These are phyloP conservation scores for Steinernema feltiae DNA, from an alignment of 1,140 invertebrate species.

Conservation along the genomic window DNA sequence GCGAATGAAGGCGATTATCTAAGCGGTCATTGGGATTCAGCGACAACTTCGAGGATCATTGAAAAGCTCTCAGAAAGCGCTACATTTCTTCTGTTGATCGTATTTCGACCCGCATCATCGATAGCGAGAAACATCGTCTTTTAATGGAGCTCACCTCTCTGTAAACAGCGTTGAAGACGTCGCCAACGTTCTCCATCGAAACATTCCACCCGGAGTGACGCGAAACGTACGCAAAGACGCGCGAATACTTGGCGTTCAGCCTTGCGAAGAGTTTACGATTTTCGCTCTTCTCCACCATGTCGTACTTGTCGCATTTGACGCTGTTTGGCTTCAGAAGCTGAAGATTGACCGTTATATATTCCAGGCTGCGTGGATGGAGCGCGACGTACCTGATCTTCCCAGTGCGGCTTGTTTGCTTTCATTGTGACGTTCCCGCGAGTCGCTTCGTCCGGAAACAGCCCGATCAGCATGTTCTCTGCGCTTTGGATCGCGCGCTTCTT, in stretches of 20 bases:
- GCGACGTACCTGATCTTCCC: neutral
- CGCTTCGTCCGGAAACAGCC: neutral
- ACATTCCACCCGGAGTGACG: neutral
- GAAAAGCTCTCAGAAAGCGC: too few species aligned
- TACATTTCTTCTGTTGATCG: too few species aligned
- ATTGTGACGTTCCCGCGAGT: neutral
- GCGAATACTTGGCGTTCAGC: neutral
- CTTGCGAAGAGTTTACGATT: neutral
- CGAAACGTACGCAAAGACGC: neutral
- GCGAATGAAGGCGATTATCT: too few species aligned
- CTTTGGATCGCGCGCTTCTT: neutral
- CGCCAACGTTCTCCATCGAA: neutral
- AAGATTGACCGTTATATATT: constrained; percentile 1
- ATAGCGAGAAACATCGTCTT: neutral
- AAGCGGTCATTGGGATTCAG: too few species aligned
- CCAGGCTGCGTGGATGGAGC: neutral
- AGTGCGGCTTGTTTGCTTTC: neutral
- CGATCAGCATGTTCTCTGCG: neutral
- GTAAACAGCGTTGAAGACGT: constrained; percentile 12
- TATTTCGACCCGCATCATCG: too few species aligned
- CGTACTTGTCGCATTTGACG: neutral
- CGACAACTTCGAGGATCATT: too few species aligned
- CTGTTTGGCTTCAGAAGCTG: constrained; percentile 10
- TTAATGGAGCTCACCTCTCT: neutral
- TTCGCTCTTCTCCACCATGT: neutral